Evolutionary conservation across 2,888 invertebrate species (phyloP).

Genomic region (Microchrysa polita): DNA sequence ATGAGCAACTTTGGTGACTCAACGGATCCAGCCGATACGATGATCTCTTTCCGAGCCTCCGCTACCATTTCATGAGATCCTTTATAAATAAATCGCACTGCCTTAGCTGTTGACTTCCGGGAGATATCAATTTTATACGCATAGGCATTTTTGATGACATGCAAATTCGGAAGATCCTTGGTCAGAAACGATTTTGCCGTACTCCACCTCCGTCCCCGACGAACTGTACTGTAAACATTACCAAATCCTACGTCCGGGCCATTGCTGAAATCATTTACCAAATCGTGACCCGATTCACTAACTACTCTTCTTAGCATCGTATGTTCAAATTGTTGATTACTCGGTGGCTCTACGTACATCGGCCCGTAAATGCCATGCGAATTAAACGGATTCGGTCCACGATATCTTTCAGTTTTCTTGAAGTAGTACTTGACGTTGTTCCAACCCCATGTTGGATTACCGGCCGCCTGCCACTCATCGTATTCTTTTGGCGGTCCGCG

Average conservation of each 20-base stretch:
- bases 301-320: constrained; percentile 74
- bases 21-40: constrained; percentile 60
- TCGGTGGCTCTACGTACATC: constrained; percentile 58
- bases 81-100: constrained; percentile 62
- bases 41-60: constrained; percentile 55
- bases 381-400: constrained; percentile 53
- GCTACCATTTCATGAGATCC: constrained; percentile 55
- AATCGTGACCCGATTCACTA: constrained; percentile 71
- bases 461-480: constrained; percentile 67
- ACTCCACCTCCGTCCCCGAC: constrained; percentile 67
- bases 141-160: constrained; percentile 65
- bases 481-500: constrained; percentile 69
- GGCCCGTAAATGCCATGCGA: constrained; percentile 65
- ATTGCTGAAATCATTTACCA: constrained; percentile 72
- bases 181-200: constrained; percentile 69
- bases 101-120: constrained; percentile 62
- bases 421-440: constrained; percentile 65
- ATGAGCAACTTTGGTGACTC: constrained; percentile 60
- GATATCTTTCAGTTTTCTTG: constrained; percentile 66
- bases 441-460: constrained; percentile 69
- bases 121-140: constrained; percentile 67
- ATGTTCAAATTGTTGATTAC: constrained; percentile 58
- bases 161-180: constrained; percentile 61
- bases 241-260: constrained; percentile 68
- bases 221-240: constrained; percentile 68